These are phyloP conservation scores for Trichomalopsis sarcophagae DNA, from an alignment of 1,140 invertebrate genomes.

Conservation along the genomic window DNA sequence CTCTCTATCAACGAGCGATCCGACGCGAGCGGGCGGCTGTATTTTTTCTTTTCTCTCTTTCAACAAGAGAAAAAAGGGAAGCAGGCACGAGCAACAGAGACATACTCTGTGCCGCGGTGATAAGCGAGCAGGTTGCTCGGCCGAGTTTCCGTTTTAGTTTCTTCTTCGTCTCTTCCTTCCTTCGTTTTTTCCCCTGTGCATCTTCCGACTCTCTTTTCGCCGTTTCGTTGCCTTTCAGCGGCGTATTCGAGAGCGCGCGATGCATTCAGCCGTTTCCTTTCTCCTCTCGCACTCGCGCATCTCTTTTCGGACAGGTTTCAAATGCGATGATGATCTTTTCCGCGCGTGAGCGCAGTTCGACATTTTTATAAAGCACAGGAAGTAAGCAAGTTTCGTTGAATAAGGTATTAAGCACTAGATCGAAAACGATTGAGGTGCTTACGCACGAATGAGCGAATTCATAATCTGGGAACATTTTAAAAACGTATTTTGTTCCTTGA, in stretches of 20 bases:
- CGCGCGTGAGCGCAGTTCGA: neutral
- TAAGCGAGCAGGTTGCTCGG: slow-evolving; percentile 33
- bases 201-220: neutral
- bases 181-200: neutral
- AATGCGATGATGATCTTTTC: neutral
- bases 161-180: neutral
- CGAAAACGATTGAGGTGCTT: too few species aligned
- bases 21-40: neutral
- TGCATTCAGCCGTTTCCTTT: neutral
- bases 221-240: neutral
- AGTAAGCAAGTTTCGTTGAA: neutral
- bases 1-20: neutral
- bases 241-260: neutral
- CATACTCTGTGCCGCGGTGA: slow-evolving; percentile 1
- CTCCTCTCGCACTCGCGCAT: neutral
- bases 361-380: neutral
- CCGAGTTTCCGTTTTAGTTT: slow-evolving; percentile 12
- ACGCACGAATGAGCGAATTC: too few species aligned
- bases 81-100: neutral
- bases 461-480: too few species aligned
- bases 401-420: neutral
- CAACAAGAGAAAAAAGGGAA: neutral
- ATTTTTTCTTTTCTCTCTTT: slow-evolving; percentile 13
- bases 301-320: neutral
- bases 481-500: too few species aligned